phyloP scores from a whole-genome alignment of 2,888 invertebrate species.

The Operophtera brumata region DNA sequence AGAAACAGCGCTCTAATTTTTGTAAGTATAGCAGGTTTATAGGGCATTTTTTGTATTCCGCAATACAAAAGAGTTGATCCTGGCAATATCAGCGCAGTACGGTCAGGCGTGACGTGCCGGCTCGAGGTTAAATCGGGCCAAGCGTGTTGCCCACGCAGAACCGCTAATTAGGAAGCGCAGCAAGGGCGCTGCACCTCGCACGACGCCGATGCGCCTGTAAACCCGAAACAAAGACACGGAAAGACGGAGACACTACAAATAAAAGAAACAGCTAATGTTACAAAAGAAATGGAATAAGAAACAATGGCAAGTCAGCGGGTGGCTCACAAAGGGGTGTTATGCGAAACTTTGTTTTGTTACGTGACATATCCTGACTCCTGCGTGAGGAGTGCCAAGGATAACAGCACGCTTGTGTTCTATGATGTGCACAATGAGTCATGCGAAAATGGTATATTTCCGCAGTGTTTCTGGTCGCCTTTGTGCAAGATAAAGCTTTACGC shows the following conservation, averaged over 20 bases:
- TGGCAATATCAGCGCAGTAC: conserved; percentile 32
- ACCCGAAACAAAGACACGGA: conserved; percentile 46
- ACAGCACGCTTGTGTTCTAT: conserved; percentile 18
- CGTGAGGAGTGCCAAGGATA: conserved; percentile 37
- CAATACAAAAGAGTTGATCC: conserved; percentile 13
- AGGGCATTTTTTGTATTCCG: conserved; percentile 3
- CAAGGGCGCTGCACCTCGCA: conserved; percentile 69
- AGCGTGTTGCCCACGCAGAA: conserved; percentile 58
- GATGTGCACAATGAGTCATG: conserved; percentile 22
- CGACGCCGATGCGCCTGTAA: conserved; percentile 46
- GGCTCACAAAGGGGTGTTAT: conserved; percentile 62
- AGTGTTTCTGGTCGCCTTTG: conserved; percentile 18
- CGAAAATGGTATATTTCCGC: conserved; percentile 22
- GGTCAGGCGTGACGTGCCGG: conserved; percentile 53
- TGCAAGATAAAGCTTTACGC: conserved; percentile 8
- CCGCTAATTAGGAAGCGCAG: conserved; percentile 75
- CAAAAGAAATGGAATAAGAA: conserved; percentile 61
- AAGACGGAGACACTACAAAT: conserved; percentile 51
- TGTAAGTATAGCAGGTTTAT: neutral
- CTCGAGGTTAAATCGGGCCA: conserved; percentile 67
- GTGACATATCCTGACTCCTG: conserved; percentile 46
- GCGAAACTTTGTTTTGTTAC: conserved; percentile 56
- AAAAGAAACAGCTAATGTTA: conserved; percentile 53
- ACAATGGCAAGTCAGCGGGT: conserved; percentile 50
- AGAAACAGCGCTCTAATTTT: neutral